Evolutionary conservation across 2,797 vertebrate genomes (phyloP).

Genomic region (Moxostoma hubbsi): DNA sequence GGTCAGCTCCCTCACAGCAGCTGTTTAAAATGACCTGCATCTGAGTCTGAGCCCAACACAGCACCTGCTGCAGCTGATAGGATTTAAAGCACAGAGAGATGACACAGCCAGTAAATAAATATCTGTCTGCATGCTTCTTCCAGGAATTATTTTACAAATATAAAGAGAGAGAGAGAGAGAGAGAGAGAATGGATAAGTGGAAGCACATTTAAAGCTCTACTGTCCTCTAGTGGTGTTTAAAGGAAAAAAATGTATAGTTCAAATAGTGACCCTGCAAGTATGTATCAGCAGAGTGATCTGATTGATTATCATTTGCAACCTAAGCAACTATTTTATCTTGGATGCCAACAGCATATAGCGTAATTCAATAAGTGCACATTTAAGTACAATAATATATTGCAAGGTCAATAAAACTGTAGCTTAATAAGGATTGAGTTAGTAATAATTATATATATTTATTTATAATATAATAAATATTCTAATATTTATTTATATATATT

Average conservation of each 20-base stretch:
- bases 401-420: too few species aligned
- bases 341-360: not conserved
- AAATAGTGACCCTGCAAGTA: not conserved
- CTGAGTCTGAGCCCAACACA: slow-evolving; percentile 36
- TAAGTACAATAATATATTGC: too few species aligned
- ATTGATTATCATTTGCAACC: not conserved
- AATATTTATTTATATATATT: too few species aligned
- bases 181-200: slow-evolving; percentile 29
- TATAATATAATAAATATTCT: too few species aligned
- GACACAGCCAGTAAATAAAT: slow-evolving; percentile 68
- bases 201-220: slow-evolving; percentile 59
- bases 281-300: not conserved
- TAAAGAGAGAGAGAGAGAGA: not conserved
- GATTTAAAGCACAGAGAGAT: slow-evolving; percentile 70
- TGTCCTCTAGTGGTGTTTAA: slow-evolving; percentile 77
- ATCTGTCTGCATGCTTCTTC: slow-evolving; percentile 53
- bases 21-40: slow-evolving; percentile 45
- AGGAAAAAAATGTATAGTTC: not conserved
- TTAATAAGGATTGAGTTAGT: too few species aligned
- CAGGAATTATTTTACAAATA: slow-evolving; percentile 48
- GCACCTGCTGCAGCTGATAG: slow-evolving; percentile 62
- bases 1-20: slow-evolving; percentile 42
- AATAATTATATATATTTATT: too few species aligned
- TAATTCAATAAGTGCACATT: not conserved
- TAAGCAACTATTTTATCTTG: not conserved